A percentile compares a stretch with the other conserved stretches of the same genome.
These are phyloP conservation scores for Chrysomela aeneicollis DNA, from an alignment of 2,888 invertebrate species.

Conservation along the genomic window DNA sequence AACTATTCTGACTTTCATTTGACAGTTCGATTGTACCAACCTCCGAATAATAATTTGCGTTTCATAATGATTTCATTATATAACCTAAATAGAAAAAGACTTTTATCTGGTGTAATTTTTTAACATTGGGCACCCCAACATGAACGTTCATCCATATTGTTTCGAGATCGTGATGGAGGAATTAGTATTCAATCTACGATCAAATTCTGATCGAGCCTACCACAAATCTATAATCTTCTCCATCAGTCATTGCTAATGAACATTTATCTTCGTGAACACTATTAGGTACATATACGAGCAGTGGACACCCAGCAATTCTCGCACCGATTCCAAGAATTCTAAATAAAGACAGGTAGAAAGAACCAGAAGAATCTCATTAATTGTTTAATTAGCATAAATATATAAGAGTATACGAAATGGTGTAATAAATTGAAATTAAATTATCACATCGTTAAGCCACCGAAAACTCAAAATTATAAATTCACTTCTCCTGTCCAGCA, in stretches of 20 bases:
- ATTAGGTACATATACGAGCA: constrained; percentile 25
- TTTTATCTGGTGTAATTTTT: no score
- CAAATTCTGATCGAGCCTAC: background rate
- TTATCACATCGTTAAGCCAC: constrained; percentile 54
- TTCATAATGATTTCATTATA: no score
- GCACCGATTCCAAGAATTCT: constrained; percentile 48
- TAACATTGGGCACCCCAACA: no score
- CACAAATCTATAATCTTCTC: background rate
- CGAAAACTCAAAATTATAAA: constrained; percentile 45
- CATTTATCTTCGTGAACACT: constrained; percentile 19
- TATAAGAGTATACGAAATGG: constrained; percentile 49
- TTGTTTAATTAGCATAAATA: constrained; percentile 55
- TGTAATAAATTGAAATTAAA: constrained; percentile 54
- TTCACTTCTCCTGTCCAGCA: constrained; percentile 35
- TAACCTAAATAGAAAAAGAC: no score
- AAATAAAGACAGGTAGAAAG: constrained; percentile 50
- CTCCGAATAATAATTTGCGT: no score
- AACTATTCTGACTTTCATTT: no score
- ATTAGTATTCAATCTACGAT: background rate
- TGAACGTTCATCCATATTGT: background rate
- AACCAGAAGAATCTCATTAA: constrained; percentile 49
- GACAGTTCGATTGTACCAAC: no score
- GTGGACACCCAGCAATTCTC: constrained; percentile 39
- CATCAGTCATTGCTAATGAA: constrained; percentile 3
- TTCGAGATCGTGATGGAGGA: background rate